Evolutionary conservation across 2,888 invertebrate species (phyloP).

Genomic region (Tigriopus californicus): DNA sequence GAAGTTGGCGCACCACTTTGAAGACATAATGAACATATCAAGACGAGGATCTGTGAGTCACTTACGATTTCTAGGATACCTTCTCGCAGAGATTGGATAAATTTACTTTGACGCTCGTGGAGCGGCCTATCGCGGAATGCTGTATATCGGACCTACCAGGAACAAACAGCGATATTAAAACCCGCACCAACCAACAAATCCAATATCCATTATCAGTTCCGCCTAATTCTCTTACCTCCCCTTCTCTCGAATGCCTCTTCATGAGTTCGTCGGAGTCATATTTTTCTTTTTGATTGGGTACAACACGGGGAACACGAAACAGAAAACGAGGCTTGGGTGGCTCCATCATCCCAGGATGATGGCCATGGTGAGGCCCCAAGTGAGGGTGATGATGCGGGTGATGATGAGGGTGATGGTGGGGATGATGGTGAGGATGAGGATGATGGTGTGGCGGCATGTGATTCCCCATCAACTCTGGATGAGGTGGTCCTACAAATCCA

Average conservation of each 20-base stretch:
- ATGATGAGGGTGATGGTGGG: too few species aligned
- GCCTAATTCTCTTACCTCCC: conserved; percentile 47
- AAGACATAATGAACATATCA: too few species aligned
- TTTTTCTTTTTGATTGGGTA: conserved; percentile 87
- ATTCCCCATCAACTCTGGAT: too few species aligned
- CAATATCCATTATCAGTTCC: too few species aligned
- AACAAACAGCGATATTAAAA: neutral
- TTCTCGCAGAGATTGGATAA: conserved; percentile 82
- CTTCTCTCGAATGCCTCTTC: conserved; percentile 74
- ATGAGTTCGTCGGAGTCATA: conserved; percentile 94
- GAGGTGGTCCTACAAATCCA: too few species aligned
- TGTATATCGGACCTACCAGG: conserved; percentile 65
- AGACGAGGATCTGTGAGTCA: conserved; percentile 18
- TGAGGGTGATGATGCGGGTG: neutral
- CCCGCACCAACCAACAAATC: too few species aligned
- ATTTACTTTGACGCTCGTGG: conserved; percentile 79
- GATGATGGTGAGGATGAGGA: too few species aligned
- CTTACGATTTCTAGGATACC: conserved; percentile 77
- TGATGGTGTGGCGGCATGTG: too few species aligned
- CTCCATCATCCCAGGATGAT: neutral
- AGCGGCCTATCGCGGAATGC: conserved; percentile 78
- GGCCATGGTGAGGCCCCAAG: neutral
- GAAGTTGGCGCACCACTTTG: too few species aligned
- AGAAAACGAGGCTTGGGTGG: conserved; percentile 61
- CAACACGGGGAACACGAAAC: conserved; percentile 91